Conservation (phyloP, 2,888 invertebrate genomes). For the Ligdia adustata region DNA sequence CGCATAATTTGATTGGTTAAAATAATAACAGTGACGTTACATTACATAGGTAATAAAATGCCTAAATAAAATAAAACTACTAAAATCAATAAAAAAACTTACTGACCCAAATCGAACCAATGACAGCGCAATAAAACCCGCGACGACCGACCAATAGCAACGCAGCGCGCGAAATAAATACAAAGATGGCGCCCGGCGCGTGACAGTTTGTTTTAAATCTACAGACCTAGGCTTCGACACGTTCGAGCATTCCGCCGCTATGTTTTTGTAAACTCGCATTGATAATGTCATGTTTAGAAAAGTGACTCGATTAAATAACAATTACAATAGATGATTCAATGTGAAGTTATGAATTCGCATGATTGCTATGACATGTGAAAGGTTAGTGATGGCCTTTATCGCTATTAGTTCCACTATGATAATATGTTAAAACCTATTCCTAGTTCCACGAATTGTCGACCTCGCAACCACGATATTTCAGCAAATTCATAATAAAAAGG, state of each 20-base stretch:
- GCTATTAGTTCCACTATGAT: too few species aligned
- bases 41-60: too few species aligned
- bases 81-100: neutral
- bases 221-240: constrained; percentile 35
- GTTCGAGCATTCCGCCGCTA: constrained; percentile 26
- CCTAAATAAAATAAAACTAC: neutral
- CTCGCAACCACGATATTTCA: too few species aligned
- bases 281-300: constrained; percentile 40
- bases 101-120: neutral
- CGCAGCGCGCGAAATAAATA: constrained; percentile 42
- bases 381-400: too few species aligned
- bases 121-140: neutral
- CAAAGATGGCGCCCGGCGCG: constrained; percentile 38
- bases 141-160: constrained; percentile 38
- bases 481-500: too few species aligned
- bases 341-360: constrained; percentile 13
- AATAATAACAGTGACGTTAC: too few species aligned
- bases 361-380: too few species aligned
- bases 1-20: too few species aligned
- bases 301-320: constrained; percentile 19
- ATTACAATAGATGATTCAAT: constrained; percentile 22
- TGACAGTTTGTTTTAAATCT: constrained; percentile 41
- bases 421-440: too few species aligned
- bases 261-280: constrained; percentile 37
- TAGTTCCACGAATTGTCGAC: too few species aligned